Evolutionary conservation across 2,888 invertebrate species (phyloP).

Genomic region (Drosophila dives): DNA sequence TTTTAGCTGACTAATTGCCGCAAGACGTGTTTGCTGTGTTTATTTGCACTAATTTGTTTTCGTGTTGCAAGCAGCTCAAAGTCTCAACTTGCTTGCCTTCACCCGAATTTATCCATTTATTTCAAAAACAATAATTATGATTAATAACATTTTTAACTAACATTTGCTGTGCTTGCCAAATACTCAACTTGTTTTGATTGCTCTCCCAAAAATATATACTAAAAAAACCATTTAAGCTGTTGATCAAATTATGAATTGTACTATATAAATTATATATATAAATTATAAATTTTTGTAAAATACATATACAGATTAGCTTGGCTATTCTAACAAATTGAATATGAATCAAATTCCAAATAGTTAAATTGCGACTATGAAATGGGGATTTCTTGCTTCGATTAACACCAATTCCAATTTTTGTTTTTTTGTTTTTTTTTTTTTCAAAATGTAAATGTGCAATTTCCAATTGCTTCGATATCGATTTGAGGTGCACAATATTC

Average conservation of each 20-base stretch:
- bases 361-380: no score
- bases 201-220: not conserved
- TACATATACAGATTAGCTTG: not conserved
- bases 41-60: constrained; percentile 72
- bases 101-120: not conserved
- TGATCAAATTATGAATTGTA: not conserved
- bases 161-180: not conserved
- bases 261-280: not conserved
- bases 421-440: not conserved
- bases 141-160: constrained; percentile 21
- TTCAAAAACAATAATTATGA: constrained; percentile 16
- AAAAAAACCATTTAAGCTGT: not conserved
- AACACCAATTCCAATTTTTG: not conserved
- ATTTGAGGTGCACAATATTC: not conserved
- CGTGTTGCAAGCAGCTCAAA: constrained; percentile 64
- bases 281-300: no score
- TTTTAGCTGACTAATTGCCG: constrained; percentile 74
- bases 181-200: constrained; percentile 6
- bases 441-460: not conserved
- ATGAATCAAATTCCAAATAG: not conserved
- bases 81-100: constrained; percentile 8
- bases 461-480: not conserved
- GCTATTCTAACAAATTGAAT: not conserved
- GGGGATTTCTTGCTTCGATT: not conserved
- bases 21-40: constrained; percentile 47